phyloP scores from a whole-genome alignment of 2,888 invertebrate species.

The Drosophila neutralis region DNA sequence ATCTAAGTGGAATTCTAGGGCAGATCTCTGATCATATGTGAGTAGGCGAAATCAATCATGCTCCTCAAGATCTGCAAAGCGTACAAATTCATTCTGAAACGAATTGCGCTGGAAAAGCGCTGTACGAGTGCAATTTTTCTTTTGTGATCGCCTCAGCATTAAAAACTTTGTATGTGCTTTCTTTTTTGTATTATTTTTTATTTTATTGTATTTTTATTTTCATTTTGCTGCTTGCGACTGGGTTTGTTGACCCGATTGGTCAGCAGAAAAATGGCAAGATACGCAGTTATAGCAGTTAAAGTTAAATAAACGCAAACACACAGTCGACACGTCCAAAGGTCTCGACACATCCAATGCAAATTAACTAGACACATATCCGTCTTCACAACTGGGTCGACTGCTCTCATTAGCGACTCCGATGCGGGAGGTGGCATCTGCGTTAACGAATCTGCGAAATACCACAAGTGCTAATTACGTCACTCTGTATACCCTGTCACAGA shows the following conservation, averaged over 20 bases:
- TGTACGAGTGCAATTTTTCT: slow-evolving; percentile 16
- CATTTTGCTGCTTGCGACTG: slow-evolving; percentile 11
- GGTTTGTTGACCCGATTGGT: slow-evolving; percentile 65
- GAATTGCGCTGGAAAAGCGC: slow-evolving; percentile 47
- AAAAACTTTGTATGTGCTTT: slow-evolving; percentile 38
- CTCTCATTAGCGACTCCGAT: slow-evolving; percentile 60
- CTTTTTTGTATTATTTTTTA: slow-evolving; percentile 14
- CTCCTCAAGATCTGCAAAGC: slow-evolving; percentile 25
- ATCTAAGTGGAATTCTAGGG: slow-evolving; percentile 49
- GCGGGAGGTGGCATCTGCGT: slow-evolving; percentile 34
- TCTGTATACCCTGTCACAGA: slow-evolving; percentile 17
- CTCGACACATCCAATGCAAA: slow-evolving; percentile 64
- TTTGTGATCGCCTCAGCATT: slow-evolving; percentile 37
- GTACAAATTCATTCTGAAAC: slow-evolving; percentile 40
- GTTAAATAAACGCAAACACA: slow-evolving; percentile 28
- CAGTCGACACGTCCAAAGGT: slow-evolving; percentile 67
- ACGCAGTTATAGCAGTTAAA: slow-evolving; percentile 55
- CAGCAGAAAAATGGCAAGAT: slow-evolving; percentile 65
- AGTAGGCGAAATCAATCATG: slow-evolving; percentile 34
- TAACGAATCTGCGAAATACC: slow-evolving; percentile 42
- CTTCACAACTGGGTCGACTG: slow-evolving; percentile 67
- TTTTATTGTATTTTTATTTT: slow-evolving; percentile 6
- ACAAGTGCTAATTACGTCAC: slow-evolving; percentile 66
- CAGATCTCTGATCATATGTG: slow-evolving; percentile 20
- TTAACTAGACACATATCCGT: slow-evolving; percentile 78